phyloP scores from a whole-genome alignment of 2,888 invertebrate species.

The Blera fallax region DNA sequence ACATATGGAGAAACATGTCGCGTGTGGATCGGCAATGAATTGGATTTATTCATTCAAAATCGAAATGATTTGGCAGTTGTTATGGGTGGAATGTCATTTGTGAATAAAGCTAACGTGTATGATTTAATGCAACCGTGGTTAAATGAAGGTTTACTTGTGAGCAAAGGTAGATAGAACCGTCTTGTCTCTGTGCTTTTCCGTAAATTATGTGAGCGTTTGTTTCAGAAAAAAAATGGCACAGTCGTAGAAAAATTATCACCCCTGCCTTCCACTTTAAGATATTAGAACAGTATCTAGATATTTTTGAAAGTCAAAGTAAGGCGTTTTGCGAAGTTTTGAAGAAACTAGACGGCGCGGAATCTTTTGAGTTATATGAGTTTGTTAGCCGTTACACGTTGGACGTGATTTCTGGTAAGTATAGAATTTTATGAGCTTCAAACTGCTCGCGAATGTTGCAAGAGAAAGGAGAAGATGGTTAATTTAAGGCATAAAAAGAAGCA shows the following conservation, averaged over 20 bases:
- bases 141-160: conserved; percentile 75
- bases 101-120: conserved; percentile 84
- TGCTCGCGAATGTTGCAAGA: too few species aligned
- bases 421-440: too few species aligned
- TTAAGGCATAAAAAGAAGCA: too few species aligned
- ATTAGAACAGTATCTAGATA: conserved; percentile 86
- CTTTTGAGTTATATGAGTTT: background rate
- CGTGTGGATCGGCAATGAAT: conserved; percentile 79
- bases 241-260: conserved; percentile 87
- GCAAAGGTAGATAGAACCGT: conserved; percentile 53
- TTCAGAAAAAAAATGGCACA: conserved; percentile 84
- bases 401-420: conserved; percentile 70
- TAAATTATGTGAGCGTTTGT: background rate
- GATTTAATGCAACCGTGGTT: conserved; percentile 75
- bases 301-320: conserved; percentile 85
- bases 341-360: background rate
- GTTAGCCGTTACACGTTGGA: conserved; percentile 44
- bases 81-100: conserved; percentile 78
- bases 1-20: conserved; percentile 40
- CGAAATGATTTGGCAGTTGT: conserved; percentile 78
- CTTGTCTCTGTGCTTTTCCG: too few species aligned
- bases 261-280: conserved; percentile 91
- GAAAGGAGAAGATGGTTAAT: too few species aligned
- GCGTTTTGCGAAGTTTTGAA: conserved; percentile 80
- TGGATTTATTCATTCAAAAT: conserved; percentile 77